A percentile compares a stretch with the other conserved stretches of the same genome.
Conservation (phyloP, 1,140 invertebrate genomes). For the Cydia splendana region DNA sequence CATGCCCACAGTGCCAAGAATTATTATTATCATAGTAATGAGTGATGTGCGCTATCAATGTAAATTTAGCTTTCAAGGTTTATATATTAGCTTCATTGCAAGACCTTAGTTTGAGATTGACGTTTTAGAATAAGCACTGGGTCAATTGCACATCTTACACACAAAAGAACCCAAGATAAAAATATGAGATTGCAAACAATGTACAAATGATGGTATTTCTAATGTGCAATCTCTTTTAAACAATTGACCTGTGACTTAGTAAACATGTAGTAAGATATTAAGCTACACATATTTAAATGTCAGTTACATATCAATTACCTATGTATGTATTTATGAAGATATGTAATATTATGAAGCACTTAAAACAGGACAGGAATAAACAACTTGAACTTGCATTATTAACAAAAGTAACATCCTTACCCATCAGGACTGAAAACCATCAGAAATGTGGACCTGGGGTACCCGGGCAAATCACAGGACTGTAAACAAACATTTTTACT, state of each 20-base stretch:
- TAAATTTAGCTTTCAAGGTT: too few species aligned
- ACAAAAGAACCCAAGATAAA: background rate
- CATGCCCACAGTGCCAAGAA: too few species aligned
- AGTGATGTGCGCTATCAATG: too few species aligned
- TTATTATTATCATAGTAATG: too few species aligned
- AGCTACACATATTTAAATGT: too few species aligned
- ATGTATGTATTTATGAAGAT: background rate
- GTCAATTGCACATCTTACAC: too few species aligned
- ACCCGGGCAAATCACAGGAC: slow-evolving; percentile 87
- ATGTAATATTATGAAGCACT: background rate
- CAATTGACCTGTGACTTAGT: background rate
- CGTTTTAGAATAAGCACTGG: too few species aligned
- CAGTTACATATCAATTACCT: background rate
- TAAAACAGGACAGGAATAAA: background rate
- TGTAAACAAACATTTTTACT: slow-evolving; percentile 62
- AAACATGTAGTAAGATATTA: background rate
- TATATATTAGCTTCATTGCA: too few species aligned
- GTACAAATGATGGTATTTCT: background rate
- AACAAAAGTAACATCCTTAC: slow-evolving; percentile 70
- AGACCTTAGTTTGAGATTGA: too few species aligned
- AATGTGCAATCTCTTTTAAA: background rate
- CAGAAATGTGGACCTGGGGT: slow-evolving; percentile 88
- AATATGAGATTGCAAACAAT: background rate
- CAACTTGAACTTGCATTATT: slow-evolving; percentile 26
- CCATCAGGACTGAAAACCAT: slow-evolving; percentile 94